Conservation (phyloP, 1,140 invertebrate genomes). For the Ylistrum balloti region DNA sequence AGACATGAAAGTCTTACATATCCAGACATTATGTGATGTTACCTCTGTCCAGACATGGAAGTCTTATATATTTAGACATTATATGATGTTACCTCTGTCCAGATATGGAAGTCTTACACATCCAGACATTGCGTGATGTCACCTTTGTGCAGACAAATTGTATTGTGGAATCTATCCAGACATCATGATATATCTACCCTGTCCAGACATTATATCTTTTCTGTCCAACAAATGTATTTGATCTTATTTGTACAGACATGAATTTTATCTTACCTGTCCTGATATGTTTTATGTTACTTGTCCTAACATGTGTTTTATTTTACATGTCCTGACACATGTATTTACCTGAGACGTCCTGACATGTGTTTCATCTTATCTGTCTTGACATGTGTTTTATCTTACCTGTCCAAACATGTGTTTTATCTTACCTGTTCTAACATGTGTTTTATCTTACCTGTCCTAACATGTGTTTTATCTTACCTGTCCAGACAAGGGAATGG, state of each 20-base stretch:
- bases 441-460: neutral
- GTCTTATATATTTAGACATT: neutral
- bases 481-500: conserved; percentile 1
- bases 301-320: neutral
- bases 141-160: neutral
- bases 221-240: neutral
- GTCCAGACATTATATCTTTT: neutral
- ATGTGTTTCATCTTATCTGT: neutral
- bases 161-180: neutral
- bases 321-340: neutral
- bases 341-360: neutral
- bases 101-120: neutral
- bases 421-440: neutral
- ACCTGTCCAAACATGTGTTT: neutral
- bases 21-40: too few species aligned
- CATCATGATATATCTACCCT: neutral
- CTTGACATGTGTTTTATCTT: neutral
- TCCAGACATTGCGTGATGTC: neutral
- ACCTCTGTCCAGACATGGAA: too few species aligned
- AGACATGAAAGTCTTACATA: too few species aligned
- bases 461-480: neutral
- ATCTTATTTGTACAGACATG: neutral
- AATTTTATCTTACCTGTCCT: neutral
- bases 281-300: neutral
- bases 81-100: neutral